Base-by-base conservation (phyloP, 2,797 vertebrate genomes). In the Malurus splendens region DNA sequence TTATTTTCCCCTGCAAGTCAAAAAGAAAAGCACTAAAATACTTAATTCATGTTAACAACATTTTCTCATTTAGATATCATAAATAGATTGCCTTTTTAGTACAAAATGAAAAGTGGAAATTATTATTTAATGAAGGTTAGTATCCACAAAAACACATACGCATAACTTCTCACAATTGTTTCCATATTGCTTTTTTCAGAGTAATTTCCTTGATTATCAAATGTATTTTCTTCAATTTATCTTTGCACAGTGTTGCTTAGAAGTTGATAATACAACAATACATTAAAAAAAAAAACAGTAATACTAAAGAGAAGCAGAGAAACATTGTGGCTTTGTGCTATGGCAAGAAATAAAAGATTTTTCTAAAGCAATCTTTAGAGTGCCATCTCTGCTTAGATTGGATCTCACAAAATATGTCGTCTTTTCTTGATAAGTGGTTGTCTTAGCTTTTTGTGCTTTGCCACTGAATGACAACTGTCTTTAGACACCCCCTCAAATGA, bases 1-100 rank as follows among this genome's bases (percentile, higher is more conserved):
- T 84, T 82, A 82, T 74, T 93, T 92, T 95, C 8, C 24, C 32
- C 88, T 92, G 30, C 65, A 71, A 84, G 55, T 70, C 55, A 87
- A 88, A 64, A 23, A 79, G 18, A 78, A 89, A 94, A 93, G 57
- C 38, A 90, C 54, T 61, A 60, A 88, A 89, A 87, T 82, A 55
- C 33, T 86, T 92, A 19, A 74, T 85, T 82, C 47, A 20, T 50
- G 22, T 32, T 24, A 57, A 78, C 12, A 8, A 24, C 27, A 74
- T 73, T 84, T 89, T 79, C 32, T 85, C 75, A 82, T 91, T 90
- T 68, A 85, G 41, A 60, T 32, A 47, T 41, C 57, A 83, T 38
- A 75, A 52, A 82, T 42, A 65, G 57, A 71, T 70, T 68, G 15
- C 6, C 12, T 66, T 87, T 89, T 90, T 60, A 80, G n/a, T 78